These are phyloP conservation scores for Cantharis rufa DNA, from an alignment of 2,888 invertebrate species.

Conservation along the genomic window DNA sequence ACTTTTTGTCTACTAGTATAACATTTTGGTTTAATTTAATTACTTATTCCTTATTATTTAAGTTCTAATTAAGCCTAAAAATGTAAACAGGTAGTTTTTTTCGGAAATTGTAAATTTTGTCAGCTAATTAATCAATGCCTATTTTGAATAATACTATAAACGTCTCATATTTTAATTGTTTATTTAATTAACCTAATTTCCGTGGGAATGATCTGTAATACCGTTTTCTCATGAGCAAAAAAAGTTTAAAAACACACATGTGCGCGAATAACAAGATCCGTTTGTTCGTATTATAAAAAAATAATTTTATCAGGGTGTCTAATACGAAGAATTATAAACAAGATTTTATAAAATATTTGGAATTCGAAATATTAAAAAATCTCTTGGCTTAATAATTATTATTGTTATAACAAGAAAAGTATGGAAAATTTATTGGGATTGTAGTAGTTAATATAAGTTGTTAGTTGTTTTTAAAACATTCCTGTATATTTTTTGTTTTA, in stretches of 20 bases:
- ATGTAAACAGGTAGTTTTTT: no score
- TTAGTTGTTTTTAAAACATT: not conserved
- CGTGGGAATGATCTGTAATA: constrained; percentile 2
- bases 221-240: not conserved
- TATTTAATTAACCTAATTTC: not conserved
- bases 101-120: not conserved
- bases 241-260: not conserved
- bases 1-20: no score
- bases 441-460: no score
- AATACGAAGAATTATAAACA: not conserved
- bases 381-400: not conserved
- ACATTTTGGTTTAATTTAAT: no score
- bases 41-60: no score
- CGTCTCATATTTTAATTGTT: not conserved
- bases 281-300: not conserved
- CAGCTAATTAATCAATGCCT: not conserved
- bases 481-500: not conserved
- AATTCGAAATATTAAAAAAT: not conserved
- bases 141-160: not conserved
- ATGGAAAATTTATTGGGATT: not conserved
- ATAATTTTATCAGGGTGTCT: not conserved
- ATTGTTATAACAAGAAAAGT: not conserved
- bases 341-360: not conserved
- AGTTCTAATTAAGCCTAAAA: no score
- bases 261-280: not conserved